Conservation (phyloP, 2,888 invertebrate species). For the Tolmerus cingulatus region DNA sequence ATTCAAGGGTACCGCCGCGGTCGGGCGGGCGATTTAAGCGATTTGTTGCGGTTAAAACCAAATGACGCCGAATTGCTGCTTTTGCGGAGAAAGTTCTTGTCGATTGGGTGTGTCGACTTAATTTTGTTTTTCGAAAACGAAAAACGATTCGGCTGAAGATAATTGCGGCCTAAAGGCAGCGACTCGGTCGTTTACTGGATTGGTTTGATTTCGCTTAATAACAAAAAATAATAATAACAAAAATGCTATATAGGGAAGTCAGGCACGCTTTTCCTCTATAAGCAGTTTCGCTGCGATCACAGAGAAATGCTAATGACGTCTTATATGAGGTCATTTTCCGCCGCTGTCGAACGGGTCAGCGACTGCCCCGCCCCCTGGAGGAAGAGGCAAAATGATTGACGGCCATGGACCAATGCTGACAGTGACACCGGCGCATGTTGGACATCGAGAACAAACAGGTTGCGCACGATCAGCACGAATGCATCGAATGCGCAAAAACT, state of each 20-base stretch:
- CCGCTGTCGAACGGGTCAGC: neutral
- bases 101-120: constrained; percentile 1
- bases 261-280: neutral
- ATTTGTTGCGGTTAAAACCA: constrained; percentile 26
- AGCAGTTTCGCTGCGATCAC: neutral
- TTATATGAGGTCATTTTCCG: constrained; percentile 12
- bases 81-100: constrained; percentile 17
- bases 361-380: neutral
- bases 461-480: neutral
- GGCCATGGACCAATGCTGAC: neutral
- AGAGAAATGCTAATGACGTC: constrained; percentile 11
- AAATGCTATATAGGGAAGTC: neutral
- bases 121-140: neutral
- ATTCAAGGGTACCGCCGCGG: constrained; percentile 23
- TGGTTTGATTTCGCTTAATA: neutral
- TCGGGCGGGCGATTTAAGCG: constrained; percentile 1
- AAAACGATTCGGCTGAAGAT: neutral
- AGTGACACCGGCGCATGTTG: neutral
- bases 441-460: neutral
- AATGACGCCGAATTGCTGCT: constrained; percentile 6
- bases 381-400: constrained; percentile 12
- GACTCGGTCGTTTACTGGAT: neutral
- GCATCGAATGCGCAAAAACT: neutral
- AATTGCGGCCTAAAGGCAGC: neutral
- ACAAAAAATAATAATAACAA: neutral